These are phyloP conservation scores for Ceratothoa steindachneri DNA, from an alignment of 2,888 invertebrate species.

Conservation along the genomic window DNA sequence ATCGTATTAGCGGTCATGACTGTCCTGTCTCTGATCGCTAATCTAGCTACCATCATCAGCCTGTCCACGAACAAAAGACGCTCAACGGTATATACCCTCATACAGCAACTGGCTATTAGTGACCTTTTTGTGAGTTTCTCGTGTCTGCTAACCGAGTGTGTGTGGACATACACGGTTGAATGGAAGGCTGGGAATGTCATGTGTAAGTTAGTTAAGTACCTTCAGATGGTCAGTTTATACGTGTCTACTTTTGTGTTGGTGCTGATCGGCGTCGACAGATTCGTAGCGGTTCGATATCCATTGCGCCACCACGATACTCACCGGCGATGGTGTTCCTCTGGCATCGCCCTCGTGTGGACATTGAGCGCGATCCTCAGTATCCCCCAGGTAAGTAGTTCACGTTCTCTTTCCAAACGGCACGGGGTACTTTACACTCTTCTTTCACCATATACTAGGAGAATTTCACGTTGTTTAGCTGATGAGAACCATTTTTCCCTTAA, in stretches of 20 bases:
- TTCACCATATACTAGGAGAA: too few relatives aligned
- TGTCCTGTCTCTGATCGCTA: constrained; percentile 67
- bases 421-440: too few relatives aligned
- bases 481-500: too few relatives aligned
- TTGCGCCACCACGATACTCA: constrained; percentile 66
- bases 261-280: constrained; percentile 75
- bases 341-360: constrained; percentile 68
- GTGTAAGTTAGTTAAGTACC: constrained; percentile 74
- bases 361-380: constrained; percentile 69
- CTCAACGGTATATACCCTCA: constrained; percentile 63
- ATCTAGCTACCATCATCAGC: constrained; percentile 71
- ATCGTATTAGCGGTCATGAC: constrained; percentile 68
- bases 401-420: not conserved
- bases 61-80: constrained; percentile 11
- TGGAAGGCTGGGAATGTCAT: constrained; percentile 73
- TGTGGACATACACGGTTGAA: constrained; percentile 71
- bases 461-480: too few relatives aligned
- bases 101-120: constrained; percentile 75
- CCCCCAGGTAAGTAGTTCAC: constrained; percentile 65
- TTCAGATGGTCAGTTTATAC: constrained; percentile 70
- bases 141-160: constrained; percentile 74
- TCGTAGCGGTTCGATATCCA: constrained; percentile 74
- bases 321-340: constrained; percentile 62
- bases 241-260: constrained; percentile 77
- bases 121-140: constrained; percentile 76